Conservation (phyloP, 2,888 invertebrate genomes). For the Cantharis lateralis region DNA sequence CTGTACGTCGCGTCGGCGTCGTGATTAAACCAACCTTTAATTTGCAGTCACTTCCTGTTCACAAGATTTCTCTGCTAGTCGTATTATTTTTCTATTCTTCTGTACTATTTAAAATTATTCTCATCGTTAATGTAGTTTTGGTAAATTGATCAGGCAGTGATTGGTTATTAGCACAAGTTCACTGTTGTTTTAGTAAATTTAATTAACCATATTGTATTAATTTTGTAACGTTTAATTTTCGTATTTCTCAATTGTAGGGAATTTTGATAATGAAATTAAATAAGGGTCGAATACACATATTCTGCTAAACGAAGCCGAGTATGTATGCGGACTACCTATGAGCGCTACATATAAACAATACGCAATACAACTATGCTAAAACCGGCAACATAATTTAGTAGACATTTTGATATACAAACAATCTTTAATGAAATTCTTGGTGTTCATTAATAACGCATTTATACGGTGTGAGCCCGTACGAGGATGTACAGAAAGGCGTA, state of each 20-base stretch:
- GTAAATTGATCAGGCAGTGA: not conserved
- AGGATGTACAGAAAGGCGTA: constrained; percentile 28
- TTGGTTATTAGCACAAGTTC: not conserved
- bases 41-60: too few species aligned
- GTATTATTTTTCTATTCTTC: not conserved
- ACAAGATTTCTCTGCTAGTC: not conserved
- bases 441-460: constrained; percentile 70
- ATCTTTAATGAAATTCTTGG: constrained; percentile 70
- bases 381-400: constrained; percentile 60
- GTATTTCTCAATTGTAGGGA: not conserved
- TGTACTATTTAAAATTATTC: not conserved
- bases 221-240: not conserved
- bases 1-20: too few species aligned
- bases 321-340: not conserved
- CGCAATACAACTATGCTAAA: constrained; percentile 35
- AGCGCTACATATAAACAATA: constrained; percentile 11
- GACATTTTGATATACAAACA: constrained; percentile 67
- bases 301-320: not conserved
- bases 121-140: not conserved
- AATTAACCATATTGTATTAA: not conserved
- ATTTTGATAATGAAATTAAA: not conserved
- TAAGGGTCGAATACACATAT: constrained; percentile 1
- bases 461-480: constrained; percentile 38
- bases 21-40: too few species aligned
- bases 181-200: not conserved